Base-by-base conservation (phyloP, 2,113 vertebrate species). In the Ailuropoda melanoleuca region DNA sequence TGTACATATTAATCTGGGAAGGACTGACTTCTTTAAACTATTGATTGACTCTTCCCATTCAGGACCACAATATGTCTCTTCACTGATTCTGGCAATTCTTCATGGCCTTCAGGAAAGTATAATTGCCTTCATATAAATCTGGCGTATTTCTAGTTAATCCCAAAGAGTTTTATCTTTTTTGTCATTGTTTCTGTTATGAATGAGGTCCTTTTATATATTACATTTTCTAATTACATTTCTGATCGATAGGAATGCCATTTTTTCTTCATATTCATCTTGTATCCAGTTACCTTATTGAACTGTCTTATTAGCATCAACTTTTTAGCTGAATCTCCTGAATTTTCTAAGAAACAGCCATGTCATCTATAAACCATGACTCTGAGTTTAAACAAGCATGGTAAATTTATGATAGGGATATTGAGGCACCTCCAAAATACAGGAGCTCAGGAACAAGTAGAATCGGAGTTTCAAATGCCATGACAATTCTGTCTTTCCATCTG, bases 201-300 rank as follows among this genome's bases (percentile, higher is more conserved):
- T 86, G 70, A 53, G 13, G 3, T 86, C 39, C 43, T 91, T 97
- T 88, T 56, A 86, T 94, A 84, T 43, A 46, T 95, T 87, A 34
- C 34, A 62, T 85, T 97, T 97, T 96, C 88, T 94, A 92, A 95
- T 97, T 90, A 90, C 43, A n/a, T 37, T 97, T 95, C 93, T 85
- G 48, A 92, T 95, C 72, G 1, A 96, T 37, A 95, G 34, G 62
- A 96, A 90, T 58, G 14, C 18, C 88, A 48, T 34, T 64, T 77
- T 82, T 81, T n/a, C 39, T 93, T 94, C 84, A 23, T 55, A 39
- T 55, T 77, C 70, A 53, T 93, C 60, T 96, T 90, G 72, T 43
- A 95, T 85, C 46, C 75, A 70, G 62, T 68, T 92, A 80, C n/a
- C 53, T 95, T 92, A 93, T 21, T 94, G 74, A 96, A 84, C 17